Conservation (phyloP, 2,113 vertebrate species). For the Microcebus ravelobensis region DNA sequence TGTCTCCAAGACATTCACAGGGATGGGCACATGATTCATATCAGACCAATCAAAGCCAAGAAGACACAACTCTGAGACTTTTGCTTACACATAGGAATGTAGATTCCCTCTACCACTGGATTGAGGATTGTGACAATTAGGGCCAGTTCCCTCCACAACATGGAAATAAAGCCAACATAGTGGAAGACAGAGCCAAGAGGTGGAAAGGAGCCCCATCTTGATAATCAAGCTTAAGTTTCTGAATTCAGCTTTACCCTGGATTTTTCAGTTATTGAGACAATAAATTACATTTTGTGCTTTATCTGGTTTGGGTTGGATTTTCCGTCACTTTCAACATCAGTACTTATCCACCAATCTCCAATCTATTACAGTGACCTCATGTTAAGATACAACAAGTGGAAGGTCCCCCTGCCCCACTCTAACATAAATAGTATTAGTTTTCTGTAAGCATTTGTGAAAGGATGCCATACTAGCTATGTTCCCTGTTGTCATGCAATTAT, state of each 20-base stretch:
- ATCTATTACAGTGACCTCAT: background rate
- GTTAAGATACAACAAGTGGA: background rate
- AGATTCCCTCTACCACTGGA: background rate
- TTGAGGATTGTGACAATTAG: background rate
- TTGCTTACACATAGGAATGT: background rate
- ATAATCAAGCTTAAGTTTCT: background rate
- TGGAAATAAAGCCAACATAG: background rate
- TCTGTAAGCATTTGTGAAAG: background rate
- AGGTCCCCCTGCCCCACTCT: background rate
- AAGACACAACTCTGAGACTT: background rate
- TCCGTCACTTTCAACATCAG: background rate
- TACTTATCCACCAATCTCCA: background rate
- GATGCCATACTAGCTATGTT: background rate
- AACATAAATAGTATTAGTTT: background rate
- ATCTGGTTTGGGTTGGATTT: background rate
- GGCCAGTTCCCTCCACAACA: background rate
- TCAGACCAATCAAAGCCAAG: background rate
- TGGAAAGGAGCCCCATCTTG: background rate
- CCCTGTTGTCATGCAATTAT: background rate
- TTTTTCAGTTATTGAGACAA: background rate
- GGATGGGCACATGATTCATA: background rate
- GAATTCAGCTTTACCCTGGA: background rate
- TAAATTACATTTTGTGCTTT: background rate
- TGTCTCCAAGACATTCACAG: background rate
- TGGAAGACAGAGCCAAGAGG: background rate